Base-by-base conservation (phyloP, 2,113 vertebrate genomes). In the Steatornis caripensis region DNA sequence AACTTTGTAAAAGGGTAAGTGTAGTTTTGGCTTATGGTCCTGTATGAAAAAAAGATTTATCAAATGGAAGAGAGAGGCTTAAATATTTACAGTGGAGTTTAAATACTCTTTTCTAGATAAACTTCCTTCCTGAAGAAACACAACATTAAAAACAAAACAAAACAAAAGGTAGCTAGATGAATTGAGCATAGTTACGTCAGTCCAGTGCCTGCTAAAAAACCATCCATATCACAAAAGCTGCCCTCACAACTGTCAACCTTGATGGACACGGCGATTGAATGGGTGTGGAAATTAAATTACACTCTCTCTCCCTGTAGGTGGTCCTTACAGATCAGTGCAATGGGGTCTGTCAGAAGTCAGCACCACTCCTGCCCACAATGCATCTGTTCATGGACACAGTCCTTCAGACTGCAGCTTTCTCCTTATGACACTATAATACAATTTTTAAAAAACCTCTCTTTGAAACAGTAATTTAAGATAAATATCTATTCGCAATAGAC, bases 391-490 rank as follows among this genome's bases (percentile, higher is more conserved):
- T 18, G 36, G 64, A 86, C 34, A 69, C 54, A 86, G 21, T 64
- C 78, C 62, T 83, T 85, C 70, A 79, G 84, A 39, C 9, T 66
- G 57, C 26, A 71, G 36, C 37, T 27, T 30, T 53, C 43, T 84
- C 70, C 60, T 48, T 55, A 81, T 22, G 27, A 57, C 8, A n/a
- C 45, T 64, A 41, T 74, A 71, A 72, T 23, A 85, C 7, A 13
- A 43, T 87, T 76, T n/a, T n/a, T n/a, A 74, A 93, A 89, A 61
- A 32, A 60, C 11, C 8, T 78, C 41, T 57, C 43, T 86, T 91
- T 94, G 81, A 92, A 95, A 51, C 22, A 93, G 66, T 87, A 90
- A 91, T 80, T 78, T 79, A 91, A 96, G 89, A 75, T 51, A 94
- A 69, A 90, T 74, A 60, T 91, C 80, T 93, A 74, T 84, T 93